A percentile compares a stretch with the other conserved stretches of the same genome.
These are phyloP conservation scores for Lycocerus yunnanus DNA, from an alignment of 2,888 invertebrate species.

Conservation along the genomic window DNA sequence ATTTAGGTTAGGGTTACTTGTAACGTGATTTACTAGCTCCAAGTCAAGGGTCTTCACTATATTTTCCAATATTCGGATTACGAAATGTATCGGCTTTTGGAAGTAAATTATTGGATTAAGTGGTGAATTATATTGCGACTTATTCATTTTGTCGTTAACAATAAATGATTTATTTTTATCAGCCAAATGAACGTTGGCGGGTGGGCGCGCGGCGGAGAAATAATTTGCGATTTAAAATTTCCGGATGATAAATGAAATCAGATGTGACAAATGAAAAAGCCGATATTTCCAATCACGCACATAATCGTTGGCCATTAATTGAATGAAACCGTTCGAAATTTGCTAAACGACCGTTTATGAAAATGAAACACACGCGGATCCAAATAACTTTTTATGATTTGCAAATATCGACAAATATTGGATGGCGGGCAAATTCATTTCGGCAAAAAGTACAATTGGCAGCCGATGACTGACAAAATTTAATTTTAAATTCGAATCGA, in stretches of 20 bases:
- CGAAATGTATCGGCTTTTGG: conserved; percentile 41
- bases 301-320: neutral
- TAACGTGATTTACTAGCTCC: conserved; percentile 44
- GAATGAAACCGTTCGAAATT: neutral
- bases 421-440: neutral
- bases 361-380: neutral
- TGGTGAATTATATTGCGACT: conserved; percentile 22
- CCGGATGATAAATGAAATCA: neutral
- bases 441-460: neutral
- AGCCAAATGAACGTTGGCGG: neutral
- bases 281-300: neutral
- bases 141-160: neutral
- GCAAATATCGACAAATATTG: neutral
- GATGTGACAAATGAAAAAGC: neutral
- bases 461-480: conserved; percentile 1
- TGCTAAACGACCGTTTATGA: neutral
- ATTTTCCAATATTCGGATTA: conserved; percentile 45
- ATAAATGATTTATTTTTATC: neutral
- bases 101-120: conserved; percentile 28
- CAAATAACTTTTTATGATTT: neutral
- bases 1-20: conserved; percentile 44
- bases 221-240: neutral
- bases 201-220: neutral
- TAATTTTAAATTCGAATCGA: neutral
- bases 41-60: conserved; percentile 46